phyloP scores from a whole-genome alignment of 2,888 invertebrate genomes.

The Polia nebulosa region DNA sequence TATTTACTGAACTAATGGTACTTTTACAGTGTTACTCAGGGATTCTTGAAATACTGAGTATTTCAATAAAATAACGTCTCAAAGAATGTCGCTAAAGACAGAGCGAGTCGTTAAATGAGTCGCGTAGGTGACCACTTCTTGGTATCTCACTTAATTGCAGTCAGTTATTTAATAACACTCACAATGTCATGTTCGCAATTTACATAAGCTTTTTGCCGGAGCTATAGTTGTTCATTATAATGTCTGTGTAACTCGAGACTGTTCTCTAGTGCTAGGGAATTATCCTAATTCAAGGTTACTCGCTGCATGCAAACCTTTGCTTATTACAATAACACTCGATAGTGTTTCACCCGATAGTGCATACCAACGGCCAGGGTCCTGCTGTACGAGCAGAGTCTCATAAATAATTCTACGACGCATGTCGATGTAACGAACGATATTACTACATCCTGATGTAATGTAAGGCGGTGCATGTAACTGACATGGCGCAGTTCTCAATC shows the following conservation, averaged over 20 bases:
- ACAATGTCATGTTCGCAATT: constrained; percentile 77
- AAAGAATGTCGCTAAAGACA: constrained; percentile 43
- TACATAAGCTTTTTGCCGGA: constrained; percentile 81
- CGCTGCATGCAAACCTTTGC: constrained; percentile 71
- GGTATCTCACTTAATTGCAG: constrained; percentile 72
- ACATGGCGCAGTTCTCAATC: constrained; percentile 39
- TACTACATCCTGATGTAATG: constrained; percentile 53
- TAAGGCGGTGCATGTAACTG: constrained; percentile 29
- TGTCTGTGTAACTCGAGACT: constrained; percentile 70
- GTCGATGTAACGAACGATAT: constrained; percentile 51
- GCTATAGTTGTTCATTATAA: constrained; percentile 81
- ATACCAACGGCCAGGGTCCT: constrained; percentile 42
- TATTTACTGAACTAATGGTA: constrained; percentile 25
- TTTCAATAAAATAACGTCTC: constrained; percentile 29
- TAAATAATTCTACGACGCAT: constrained; percentile 45
- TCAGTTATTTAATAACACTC: constrained; percentile 77
- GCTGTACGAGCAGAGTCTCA: constrained; percentile 25
- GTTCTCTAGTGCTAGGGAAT: constrained; percentile 76
- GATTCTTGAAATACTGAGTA: constrained; percentile 5
- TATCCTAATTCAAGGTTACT: constrained; percentile 82
- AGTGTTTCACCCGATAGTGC: constrained; percentile 43
- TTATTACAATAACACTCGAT: constrained; percentile 60
- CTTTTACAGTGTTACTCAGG: constrained; percentile 12
- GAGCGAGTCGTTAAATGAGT: constrained; percentile 38
- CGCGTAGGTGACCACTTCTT: constrained; percentile 58